Percentiles rank a stretch among this genome's conserved stretches.
Conservation (phyloP, 2,113 vertebrate species). For the Takifugu flavidus region DNA sequence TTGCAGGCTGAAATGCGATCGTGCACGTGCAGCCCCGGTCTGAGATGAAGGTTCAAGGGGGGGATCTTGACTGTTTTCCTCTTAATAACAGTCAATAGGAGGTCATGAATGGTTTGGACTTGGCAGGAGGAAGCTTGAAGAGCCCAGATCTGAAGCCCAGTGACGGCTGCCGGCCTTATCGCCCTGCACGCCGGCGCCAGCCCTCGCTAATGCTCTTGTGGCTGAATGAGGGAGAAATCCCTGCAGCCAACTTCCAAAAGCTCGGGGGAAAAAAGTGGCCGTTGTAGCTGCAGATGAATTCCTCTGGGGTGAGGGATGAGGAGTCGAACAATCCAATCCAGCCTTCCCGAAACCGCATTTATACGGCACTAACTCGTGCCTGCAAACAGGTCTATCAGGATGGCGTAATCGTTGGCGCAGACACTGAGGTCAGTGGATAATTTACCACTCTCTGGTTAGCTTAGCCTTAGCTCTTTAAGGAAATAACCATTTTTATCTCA, state of each 20-base stretch:
- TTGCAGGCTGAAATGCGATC: not conserved
- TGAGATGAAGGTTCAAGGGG: not conserved
- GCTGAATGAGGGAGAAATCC: conserved; percentile 39
- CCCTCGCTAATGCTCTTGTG: conserved; percentile 37
- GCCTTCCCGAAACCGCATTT: not conserved
- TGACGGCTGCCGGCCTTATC: conserved; percentile 25
- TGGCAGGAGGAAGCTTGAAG: conserved; percentile 2
- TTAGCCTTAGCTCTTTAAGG: too few relatives aligned
- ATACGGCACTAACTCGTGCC: not conserved
- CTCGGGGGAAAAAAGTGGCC: not conserved
- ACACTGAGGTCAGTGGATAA: too few relatives aligned
- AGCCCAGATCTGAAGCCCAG: conserved; percentile 32
- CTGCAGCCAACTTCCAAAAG: conserved; percentile 19
- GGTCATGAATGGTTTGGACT: not conserved
- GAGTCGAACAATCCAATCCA: conserved; percentile 9
- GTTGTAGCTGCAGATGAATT: conserved; percentile 10
- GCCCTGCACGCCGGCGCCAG: conserved; percentile 20
- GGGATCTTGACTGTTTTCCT: not conserved
- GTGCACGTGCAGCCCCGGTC: not conserved
- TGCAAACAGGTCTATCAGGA: not conserved
- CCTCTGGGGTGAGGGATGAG: conserved; percentile 4
- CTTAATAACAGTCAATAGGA: not conserved
- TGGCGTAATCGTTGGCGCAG: too few relatives aligned
- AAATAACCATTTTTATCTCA: too few relatives aligned
- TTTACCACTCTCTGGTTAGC: too few relatives aligned